Base-by-base conservation (phyloP, 2,888 invertebrate species). In the Ditula angustiorana region DNA sequence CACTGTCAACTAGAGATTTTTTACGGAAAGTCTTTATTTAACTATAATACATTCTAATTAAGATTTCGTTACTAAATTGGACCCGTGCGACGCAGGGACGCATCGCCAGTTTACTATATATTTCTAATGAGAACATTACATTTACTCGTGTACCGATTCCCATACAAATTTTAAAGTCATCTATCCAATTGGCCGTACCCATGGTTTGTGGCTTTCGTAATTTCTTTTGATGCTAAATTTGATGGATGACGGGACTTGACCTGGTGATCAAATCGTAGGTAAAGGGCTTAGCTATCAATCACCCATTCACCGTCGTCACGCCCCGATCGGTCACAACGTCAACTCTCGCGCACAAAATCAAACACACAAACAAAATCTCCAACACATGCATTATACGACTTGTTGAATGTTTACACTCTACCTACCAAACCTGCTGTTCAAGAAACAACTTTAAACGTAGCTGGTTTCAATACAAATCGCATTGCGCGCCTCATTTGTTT, bases 371-470 rank as follows among this genome's bases (percentile, higher is more conserved):
- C 41, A 53, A 11, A 33, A 52, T n/a, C 13, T 7, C 53, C 23
- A 53, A 53, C 33, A 47, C 46, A 61, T 46, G 46, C 61, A 35
- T 50, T 61, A 55, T 23, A 60, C 30, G 50, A 52, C 61, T 37
- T 47, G 61, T 53, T 47, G 47, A 41, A 57, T 62, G 62, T 62
- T 62, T 62, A 57, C 62, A 30, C 57, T 57, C 56, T 30, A 37
- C 28, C 13, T 30, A 21, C 19, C 2, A 26, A 3, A 28, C 7
- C 11, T 3, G 7, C 30, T 33, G 24, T 13, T 13, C 50, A 11
- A 46, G 28, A 64, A 21, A 3, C 7, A 33, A 53, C 63, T 35
- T 41, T 21, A 28, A 52, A 0, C 0, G 0, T 4, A n/a, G 16
- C 3, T 2, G 0, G 2, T 26, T 10, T 44, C 19, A 52, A 26